Percentiles rank a stretch among this genome's conserved stretches.
These are phyloP conservation scores for Synanthedon vespiformis DNA, from an alignment of 2,888 invertebrate genomes.

Conservation along the genomic window DNA sequence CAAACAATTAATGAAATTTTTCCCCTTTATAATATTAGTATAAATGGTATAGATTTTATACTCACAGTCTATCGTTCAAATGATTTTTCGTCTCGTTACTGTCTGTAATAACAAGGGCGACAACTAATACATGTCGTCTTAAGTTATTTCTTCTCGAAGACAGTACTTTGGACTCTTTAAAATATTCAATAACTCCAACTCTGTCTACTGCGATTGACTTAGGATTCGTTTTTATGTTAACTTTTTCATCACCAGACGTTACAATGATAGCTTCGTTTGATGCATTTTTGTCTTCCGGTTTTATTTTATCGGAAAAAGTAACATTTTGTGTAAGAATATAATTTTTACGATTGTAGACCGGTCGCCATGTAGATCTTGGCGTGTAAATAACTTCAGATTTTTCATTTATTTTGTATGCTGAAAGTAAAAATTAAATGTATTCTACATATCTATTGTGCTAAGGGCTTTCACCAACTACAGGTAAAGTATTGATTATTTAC, in stretches of 20 bases:
- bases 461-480: too few species aligned
- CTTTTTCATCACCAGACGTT: background rate
- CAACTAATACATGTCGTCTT: constrained; percentile 32
- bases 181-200: constrained; percentile 34
- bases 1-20: too few species aligned
- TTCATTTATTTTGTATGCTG: constrained; percentile 46
- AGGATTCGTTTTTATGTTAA: background rate
- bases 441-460: background rate
- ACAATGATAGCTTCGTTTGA: background rate
- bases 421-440: constrained; percentile 1
- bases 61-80: constrained; percentile 53
- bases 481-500: too few species aligned
- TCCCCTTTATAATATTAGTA: too few species aligned
- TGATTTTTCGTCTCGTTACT: constrained; percentile 48
- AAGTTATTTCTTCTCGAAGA: constrained; percentile 35
- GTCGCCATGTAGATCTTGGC: constrained; percentile 25
- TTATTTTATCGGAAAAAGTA: background rate
- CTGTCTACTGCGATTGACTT: constrained; percentile 8
- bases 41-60: constrained; percentile 6
- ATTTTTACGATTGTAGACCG: background rate
- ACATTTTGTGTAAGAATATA: background rate
- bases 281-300: background rate
- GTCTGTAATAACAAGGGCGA: constrained; percentile 49
- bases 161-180: constrained; percentile 27
- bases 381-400: constrained; percentile 32